Evolutionary conservation across 2,888 invertebrate genomes (phyloP).

Genomic region (Cosmia trapezina): DNA sequence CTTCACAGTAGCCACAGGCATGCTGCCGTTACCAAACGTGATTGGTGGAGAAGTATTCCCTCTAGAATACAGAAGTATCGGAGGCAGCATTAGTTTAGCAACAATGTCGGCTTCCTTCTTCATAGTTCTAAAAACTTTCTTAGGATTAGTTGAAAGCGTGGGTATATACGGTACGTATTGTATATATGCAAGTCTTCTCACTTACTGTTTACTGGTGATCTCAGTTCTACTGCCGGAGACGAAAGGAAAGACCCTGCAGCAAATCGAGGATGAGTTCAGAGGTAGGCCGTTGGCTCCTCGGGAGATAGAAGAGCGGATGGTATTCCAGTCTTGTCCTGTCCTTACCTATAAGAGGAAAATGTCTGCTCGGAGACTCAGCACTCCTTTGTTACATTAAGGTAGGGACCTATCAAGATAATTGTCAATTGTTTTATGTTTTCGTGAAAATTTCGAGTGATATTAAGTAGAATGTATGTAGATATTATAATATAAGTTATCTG

Average conservation of each 20-base stretch:
- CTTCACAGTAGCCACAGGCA: slow-evolving; percentile 89
- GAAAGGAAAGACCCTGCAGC: slow-evolving; percentile 91
- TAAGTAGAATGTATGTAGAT: too few species aligned
- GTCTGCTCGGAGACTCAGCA: slow-evolving; percentile 73
- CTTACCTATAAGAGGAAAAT: slow-evolving; percentile 74
- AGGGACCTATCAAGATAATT: slow-evolving; percentile 23
- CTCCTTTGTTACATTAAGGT: slow-evolving; percentile 68
- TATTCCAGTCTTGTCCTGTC: slow-evolving; percentile 74
- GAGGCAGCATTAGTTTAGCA: slow-evolving; percentile 91
- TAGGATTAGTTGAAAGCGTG: slow-evolving; percentile 84
- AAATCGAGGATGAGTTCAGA: slow-evolving; percentile 91
- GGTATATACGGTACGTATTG: slow-evolving; percentile 90
- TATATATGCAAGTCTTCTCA: slow-evolving; percentile 88
- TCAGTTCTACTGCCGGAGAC: slow-evolving; percentile 92
- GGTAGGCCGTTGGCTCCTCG: slow-evolving; percentile 73
- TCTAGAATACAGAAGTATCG: slow-evolving; percentile 90
- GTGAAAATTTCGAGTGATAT: slow-evolving; percentile 37
- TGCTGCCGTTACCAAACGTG: slow-evolving; percentile 92
- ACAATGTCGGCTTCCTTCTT: slow-evolving; percentile 91
- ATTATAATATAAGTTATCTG: slow-evolving; percentile 53
- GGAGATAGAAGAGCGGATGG: slow-evolving; percentile 74
- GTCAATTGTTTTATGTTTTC: slow-evolving; percentile 40
- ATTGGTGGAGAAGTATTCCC: slow-evolving; percentile 93
- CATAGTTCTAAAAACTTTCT: slow-evolving; percentile 91
- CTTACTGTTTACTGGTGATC: slow-evolving; percentile 88